Base-by-base conservation (phyloP, 2,888 invertebrate species). In the Dasypogon diadema region DNA sequence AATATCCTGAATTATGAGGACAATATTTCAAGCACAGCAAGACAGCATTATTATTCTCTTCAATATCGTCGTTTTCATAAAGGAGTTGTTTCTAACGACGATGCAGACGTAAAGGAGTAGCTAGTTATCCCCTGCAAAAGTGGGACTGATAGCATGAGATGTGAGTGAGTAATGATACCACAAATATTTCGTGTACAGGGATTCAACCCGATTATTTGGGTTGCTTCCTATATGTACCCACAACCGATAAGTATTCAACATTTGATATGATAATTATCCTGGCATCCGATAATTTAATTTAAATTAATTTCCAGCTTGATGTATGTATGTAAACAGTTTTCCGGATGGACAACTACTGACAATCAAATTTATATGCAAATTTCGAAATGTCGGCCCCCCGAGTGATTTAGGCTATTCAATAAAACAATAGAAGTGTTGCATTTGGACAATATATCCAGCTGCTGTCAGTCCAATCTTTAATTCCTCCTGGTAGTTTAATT, bases 321-420 rank as follows among this genome's bases (percentile, higher is more conserved):
- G 22, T 46, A 48, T 65, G 42, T 46, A 48, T 24, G 24, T 37
- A 65, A 65, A 65, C 48, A 65, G 48, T 46, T 65, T 65, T 48
- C 65, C 48, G 46, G 65, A 46, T 24, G 46, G 65, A 34, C 8
- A 24, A 48, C 14, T 46, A 10, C 60, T 18, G 60, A 21, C 60
- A 60, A 60, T 60, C 65, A 65, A 48, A 65, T 65, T 65, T 65
- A 46, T 65, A 65, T 65, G 65, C 24, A 65, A 65, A 65, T 65
- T 65, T 48, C 1, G 24, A 10, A 65, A 46, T 65, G 65, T 65
- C 65, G 18, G 22, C n/a, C 12, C 42, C 37, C 21, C 21, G 46
- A 5, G 46, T 14, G 48, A 48, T 65, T 42, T 48, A 37, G 65
- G 21, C 46, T 24, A 65, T 65, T 65, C 24, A 48, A 65, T 65